These are phyloP conservation scores for Aplidium turbinatum DNA, from an alignment of 23 tunicate species.

Conservation along the genomic window DNA sequence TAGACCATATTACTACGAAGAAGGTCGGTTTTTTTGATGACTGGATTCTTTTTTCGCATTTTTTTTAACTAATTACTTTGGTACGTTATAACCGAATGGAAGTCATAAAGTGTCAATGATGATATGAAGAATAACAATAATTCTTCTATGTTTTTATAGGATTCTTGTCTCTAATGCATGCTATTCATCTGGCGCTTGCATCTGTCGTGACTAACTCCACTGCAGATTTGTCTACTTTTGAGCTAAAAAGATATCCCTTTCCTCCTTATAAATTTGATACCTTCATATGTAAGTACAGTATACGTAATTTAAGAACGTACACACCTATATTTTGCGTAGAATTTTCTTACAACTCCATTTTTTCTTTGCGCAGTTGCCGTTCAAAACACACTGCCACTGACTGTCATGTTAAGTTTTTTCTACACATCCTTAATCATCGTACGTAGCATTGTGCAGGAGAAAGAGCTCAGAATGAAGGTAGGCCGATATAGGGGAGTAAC, in stretches of 20 bases:
- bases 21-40: too few species aligned
- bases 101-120: too few species aligned
- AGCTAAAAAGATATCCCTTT: slow-evolving; percentile 66
- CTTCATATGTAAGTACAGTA: slow-evolving; percentile 74
- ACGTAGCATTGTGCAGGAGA: slow-evolving; percentile 86
- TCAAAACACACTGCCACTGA: slow-evolving; percentile 66
- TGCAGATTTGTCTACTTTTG: slow-evolving; percentile 10
- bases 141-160: slow-evolving; percentile 48
- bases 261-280: slow-evolving; percentile 72
- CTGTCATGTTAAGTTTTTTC: slow-evolving; percentile 91
- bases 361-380: slow-evolving; percentile 85
- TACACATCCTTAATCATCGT: slow-evolving; percentile 78
- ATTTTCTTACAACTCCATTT: too few species aligned
- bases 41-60: too few species aligned
- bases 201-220: slow-evolving; percentile 5
- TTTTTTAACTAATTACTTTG: too few species aligned
- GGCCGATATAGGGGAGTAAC: too few species aligned
- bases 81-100: too few species aligned
- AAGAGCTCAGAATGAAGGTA: slow-evolving; percentile 88
- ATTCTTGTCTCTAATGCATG: slow-evolving; percentile 78
- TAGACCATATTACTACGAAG: slow-evolving; percentile 72
- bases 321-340: too few species aligned
- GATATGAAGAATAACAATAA: too few species aligned
- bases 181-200: slow-evolving; percentile 48
- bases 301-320: too few species aligned